Base-by-base conservation (phyloP, 53 echinoderm and acorn worm genomes). In the Zoroaster sp. region DNA sequence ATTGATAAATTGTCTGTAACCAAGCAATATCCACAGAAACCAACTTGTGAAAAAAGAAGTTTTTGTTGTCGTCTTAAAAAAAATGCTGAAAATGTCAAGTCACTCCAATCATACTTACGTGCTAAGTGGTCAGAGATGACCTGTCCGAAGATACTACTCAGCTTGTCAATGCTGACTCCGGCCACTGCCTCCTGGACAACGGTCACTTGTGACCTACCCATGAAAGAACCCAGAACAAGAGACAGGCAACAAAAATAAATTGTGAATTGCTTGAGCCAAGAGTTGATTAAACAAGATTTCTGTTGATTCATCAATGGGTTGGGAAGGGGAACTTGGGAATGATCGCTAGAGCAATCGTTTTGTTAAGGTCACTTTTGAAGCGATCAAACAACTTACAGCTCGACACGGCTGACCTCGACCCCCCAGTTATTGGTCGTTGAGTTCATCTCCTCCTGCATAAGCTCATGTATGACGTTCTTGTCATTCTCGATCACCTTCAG, bases 401-500 rank as follows among this genome's bases (percentile, higher is more conserved):
- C 98, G 17, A 95, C 94, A 15, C 94, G 88, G 91, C 95, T 95
- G 83, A 98, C 88, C 67, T 95, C 95, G 5, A 98, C 95, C 0
- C 98, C 98, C 98, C 98, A 98, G 34, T 81, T 93, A 59, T 89
- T 89, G 1, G 98, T 94, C 14, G 92, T 93, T 13, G 72, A 35
- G 59, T 98, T 98, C 95, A 98, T 91, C 31, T 92, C 91, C 25
- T 95, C 93, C 72, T 93, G 98, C 73, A 98, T 91, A 15, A 86
- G 38, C 18, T 80, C 69, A 33, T 89, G 91, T 15, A 98, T 70
- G 14, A 75, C 45, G 32, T 70, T 66, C 76, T 91, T 96, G 55
- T 96, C 95, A 43, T 80, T 91, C 34, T 94, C 91, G 40, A 98
- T 89, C 41, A 52, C 73, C 37, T 80, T 42, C 44, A 92, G 87